phyloP scores from a whole-genome alignment of 2,888 invertebrate species.

The Oxytorus armatus region DNA sequence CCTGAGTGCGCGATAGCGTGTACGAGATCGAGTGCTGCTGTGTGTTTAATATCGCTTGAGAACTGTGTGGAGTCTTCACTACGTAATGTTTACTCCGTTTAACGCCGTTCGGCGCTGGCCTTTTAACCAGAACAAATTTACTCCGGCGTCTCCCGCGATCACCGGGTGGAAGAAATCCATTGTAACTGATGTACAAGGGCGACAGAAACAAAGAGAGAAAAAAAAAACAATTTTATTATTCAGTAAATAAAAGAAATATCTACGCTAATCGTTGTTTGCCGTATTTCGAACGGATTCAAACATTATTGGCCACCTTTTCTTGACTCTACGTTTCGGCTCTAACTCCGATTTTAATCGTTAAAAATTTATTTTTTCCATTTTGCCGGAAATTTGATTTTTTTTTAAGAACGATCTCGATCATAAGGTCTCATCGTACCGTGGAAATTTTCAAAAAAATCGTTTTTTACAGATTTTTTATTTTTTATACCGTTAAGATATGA shows the following conservation, averaged over 20 bases:
- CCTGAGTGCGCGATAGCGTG: constrained; percentile 97
- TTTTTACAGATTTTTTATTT: too few relatives aligned
- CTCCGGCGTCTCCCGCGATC: constrained; percentile 97
- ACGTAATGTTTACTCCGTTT: constrained; percentile 97
- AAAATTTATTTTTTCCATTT: too few relatives aligned
- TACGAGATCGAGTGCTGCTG: constrained; percentile 98
- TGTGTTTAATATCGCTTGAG: constrained; percentile 96
- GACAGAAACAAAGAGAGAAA: not conserved
- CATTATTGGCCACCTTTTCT: too few relatives aligned
- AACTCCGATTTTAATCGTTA: too few relatives aligned
- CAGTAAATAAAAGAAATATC: constrained; percentile 3
- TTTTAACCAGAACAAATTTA: constrained; percentile 96
- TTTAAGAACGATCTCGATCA: too few relatives aligned
- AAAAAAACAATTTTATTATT: not conserved
- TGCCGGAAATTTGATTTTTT: too few relatives aligned
- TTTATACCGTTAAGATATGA: too few relatives aligned
- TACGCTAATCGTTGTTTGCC: constrained; percentile 5
- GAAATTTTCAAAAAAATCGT: too few relatives aligned
- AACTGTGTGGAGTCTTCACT: constrained; percentile 97
- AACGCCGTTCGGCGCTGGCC: constrained; percentile 95
- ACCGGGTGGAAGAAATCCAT: constrained; percentile 96
- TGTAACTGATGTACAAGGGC: constrained; percentile 89
- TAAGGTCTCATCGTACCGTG: too few relatives aligned
- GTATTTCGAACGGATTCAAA: not conserved
- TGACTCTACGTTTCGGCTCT: too few relatives aligned